phyloP scores from a whole-genome alignment of 1,140 invertebrate genomes.

The Mactra quadrangularis region DNA sequence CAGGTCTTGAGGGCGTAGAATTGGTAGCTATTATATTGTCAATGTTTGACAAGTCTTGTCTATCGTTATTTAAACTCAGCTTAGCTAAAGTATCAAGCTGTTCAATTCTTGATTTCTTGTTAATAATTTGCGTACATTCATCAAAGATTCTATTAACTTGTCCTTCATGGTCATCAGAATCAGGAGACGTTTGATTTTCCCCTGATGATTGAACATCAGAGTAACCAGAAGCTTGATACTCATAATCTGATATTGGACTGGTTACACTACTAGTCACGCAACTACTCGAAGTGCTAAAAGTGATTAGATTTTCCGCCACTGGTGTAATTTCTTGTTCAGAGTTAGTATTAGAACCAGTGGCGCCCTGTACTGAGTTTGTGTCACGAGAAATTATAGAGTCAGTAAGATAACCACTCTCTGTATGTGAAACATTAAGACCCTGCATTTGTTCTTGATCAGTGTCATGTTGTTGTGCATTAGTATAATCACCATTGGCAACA shows the following conservation, averaged over 20 bases:
- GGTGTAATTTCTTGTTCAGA: conserved; percentile 39
- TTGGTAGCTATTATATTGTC: conserved; percentile 49
- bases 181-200: conserved; percentile 16
- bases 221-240: neutral
- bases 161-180: conserved; percentile 8
- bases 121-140: conserved; percentile 33
- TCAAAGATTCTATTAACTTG: conserved; percentile 27
- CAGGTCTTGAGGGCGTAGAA: conserved; percentile 17
- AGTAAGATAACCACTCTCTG: conserved; percentile 59
- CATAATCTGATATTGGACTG: conserved; percentile 5
- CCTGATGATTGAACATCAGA: neutral
- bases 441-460: no score
- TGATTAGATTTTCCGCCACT: conserved; percentile 40
- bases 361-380: neutral
- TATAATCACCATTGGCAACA: no score
- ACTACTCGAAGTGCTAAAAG: conserved; percentile 24
- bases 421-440: conserved; percentile 12
- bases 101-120: conserved; percentile 18
- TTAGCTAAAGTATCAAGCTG: conserved; percentile 1
- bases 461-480: no score
- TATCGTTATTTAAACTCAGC: conserved; percentile 14
- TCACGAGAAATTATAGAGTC: conserved; percentile 45
- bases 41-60: conserved; percentile 4
- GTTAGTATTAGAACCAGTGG: neutral
- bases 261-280: conserved; percentile 14